phyloP scores from a whole-genome alignment of 2,113 vertebrate genomes.

The Bothrops jararaca region DNA sequence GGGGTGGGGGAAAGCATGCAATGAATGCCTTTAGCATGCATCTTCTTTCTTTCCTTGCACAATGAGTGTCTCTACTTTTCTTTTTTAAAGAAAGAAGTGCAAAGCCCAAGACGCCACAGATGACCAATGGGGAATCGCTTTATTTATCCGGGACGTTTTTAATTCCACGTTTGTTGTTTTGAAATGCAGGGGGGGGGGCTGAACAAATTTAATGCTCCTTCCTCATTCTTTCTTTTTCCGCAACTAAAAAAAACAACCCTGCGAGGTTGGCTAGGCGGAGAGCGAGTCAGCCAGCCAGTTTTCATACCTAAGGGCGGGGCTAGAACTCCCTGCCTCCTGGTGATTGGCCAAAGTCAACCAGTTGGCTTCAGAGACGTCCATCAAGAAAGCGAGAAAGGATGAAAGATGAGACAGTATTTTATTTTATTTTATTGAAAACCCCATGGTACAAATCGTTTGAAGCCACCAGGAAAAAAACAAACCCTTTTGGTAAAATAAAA shows the following conservation, averaged over 20 bases:
- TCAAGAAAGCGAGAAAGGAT: background rate
- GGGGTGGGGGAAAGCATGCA: background rate
- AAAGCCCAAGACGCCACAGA: too few species aligned
- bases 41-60: background rate
- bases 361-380: background rate
- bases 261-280: background rate
- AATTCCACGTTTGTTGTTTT: background rate
- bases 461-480: too few species aligned
- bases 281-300: background rate
- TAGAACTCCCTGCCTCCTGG: too few species aligned
- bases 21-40: rapidly evolving
- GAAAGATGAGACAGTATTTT: background rate
- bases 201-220: too few species aligned
- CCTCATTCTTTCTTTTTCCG: background rate
- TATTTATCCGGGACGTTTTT: background rate
- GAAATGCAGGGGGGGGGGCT: rapidly evolving
- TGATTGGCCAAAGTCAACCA: too few species aligned
- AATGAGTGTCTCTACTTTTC: background rate
- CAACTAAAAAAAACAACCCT: rapidly evolving
- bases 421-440: background rate
- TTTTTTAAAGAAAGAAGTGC: background rate
- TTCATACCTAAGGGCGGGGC: too few species aligned
- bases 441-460: background rate
- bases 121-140: background rate
- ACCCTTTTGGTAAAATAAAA: background rate